These are phyloP conservation scores for Cochlearius cochlearius DNA, from an alignment of 2,113 vertebrate genomes.

Conservation along the genomic window DNA sequence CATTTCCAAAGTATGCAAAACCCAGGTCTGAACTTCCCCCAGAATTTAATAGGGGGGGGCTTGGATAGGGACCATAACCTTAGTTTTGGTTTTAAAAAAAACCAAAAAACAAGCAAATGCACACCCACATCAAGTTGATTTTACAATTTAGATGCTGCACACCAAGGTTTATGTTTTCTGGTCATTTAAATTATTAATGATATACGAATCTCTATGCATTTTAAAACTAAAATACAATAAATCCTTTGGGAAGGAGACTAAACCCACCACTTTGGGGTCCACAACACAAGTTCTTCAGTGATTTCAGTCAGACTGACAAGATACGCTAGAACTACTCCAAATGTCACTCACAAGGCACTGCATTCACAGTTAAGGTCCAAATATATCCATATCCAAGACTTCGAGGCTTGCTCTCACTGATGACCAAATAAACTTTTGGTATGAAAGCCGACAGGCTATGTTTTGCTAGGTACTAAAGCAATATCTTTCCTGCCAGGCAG, in stretches of 20 bases:
- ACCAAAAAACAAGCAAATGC: not conserved
- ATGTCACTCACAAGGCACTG: not conserved
- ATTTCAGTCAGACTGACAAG: not conserved
- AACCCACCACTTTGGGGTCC: accelerated
- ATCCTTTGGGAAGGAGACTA: not conserved
- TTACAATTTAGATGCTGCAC: not conserved
- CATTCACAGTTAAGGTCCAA: not conserved
- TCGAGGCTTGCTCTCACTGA: not conserved
- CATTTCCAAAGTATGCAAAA: not conserved
- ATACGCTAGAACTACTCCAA: not conserved
- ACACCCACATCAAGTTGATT: not conserved
- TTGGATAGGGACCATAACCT: not conserved
- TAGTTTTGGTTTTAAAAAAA: not conserved
- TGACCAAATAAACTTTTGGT: not conserved
- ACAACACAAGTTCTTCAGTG: not conserved
- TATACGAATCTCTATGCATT: not conserved
- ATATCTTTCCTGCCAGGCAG: not conserved
- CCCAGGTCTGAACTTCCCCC: not conserved
- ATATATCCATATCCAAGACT: not conserved
- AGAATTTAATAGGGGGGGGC: not conserved
- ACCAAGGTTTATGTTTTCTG: accelerated
- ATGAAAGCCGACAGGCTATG: not conserved
- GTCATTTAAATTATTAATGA: not conserved
- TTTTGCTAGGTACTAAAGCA: not conserved
- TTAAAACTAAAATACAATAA: not conserved